These are phyloP conservation scores for Sminthurides aquaticus DNA, from an alignment of 2,888 invertebrate genomes.

Conservation along the genomic window DNA sequence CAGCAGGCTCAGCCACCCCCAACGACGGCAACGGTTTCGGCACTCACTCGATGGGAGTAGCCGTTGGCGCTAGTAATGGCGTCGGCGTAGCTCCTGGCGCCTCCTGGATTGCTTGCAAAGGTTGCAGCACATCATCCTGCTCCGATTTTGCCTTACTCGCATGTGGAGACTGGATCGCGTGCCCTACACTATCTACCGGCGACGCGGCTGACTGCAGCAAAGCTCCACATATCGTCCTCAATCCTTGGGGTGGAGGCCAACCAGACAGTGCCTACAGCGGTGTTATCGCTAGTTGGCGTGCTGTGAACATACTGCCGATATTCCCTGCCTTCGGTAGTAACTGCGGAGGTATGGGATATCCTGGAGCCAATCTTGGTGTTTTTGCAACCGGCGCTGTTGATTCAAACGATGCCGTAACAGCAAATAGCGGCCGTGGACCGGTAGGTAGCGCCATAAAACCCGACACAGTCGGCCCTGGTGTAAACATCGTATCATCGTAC, in stretches of 20 bases:
- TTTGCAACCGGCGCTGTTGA: not conserved
- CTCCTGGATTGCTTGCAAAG: conserved; percentile 19
- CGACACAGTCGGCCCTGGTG: not conserved
- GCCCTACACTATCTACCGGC: conserved; percentile 22
- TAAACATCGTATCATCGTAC: not conserved
- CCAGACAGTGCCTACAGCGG: conserved; percentile 11
- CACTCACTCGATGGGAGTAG: conserved; percentile 18
- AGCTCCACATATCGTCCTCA: conserved; percentile 22
- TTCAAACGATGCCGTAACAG: not conserved
- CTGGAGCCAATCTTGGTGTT: not conserved
- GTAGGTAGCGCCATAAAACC: not conserved
- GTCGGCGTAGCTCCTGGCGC: conserved; percentile 22
- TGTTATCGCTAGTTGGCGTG: conserved; percentile 16
- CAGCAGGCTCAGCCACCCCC: not conserved
- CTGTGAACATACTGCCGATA: too few species aligned
- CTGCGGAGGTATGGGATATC: not conserved
- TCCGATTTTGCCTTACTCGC: conserved; percentile 1
- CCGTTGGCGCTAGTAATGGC: conserved; percentile 8
- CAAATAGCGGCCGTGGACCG: not conserved
- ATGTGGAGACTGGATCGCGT: conserved; percentile 17
- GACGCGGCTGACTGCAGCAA: conserved; percentile 8
- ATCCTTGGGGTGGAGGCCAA: conserved; percentile 23
- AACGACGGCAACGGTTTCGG: conserved; percentile 3
- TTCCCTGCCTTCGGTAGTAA: not conserved
- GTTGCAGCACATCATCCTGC: conserved; percentile 11